Evolutionary conservation across 2,797 vertebrate species (phyloP).

Genomic region (Nothura maculosa): DNA sequence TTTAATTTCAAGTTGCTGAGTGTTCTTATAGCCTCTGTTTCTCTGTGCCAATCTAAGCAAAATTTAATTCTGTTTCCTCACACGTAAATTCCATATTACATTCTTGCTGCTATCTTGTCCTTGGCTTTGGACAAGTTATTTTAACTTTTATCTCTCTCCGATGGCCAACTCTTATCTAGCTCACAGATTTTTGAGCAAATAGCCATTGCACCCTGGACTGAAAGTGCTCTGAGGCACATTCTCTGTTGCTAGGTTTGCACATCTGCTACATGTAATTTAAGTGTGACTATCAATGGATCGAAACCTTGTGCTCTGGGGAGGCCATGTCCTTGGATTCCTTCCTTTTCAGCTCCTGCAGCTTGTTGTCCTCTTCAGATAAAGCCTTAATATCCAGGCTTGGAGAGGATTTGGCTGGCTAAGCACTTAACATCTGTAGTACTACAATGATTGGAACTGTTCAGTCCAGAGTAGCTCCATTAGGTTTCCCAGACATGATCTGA

Average conservation of each 20-base stretch:
- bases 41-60: neutral
- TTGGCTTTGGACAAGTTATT: neutral
- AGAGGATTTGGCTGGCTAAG: neutral
- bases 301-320: neutral
- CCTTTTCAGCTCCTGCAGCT: neutral
- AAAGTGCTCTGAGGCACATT: neutral
- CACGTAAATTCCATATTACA: neutral
- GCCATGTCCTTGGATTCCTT: neutral
- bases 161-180: neutral
- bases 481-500: neutral
- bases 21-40: neutral
- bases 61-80: neutral
- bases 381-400: neutral
- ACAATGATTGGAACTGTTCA: neutral
- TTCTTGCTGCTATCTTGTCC: neutral
- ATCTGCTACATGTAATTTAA: neutral
- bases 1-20: neutral
- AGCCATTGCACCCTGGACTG: neutral
- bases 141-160: neutral
- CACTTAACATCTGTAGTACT: neutral
- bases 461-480: neutral
- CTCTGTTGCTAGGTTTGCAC: neutral
- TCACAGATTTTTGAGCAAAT: neutral
- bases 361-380: neutral
- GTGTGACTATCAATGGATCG: neutral